A percentile compares a stretch with the other conserved stretches of the same genome.
Conservation (phyloP, 2,797 vertebrate species). For the Emys orbicularis region DNA sequence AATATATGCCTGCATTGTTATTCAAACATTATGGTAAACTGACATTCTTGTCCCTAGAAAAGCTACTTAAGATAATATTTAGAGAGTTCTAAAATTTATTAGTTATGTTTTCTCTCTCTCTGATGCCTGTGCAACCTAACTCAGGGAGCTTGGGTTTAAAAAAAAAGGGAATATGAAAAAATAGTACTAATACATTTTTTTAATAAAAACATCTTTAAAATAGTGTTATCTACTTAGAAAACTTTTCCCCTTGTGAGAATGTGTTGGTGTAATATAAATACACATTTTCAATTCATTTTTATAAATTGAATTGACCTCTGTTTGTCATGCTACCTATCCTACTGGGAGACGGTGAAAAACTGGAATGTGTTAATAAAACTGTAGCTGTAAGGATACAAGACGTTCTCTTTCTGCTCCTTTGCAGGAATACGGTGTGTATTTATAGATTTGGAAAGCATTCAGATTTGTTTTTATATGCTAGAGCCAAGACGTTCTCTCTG, state of each 20-base stretch:
- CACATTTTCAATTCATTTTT: background rate
- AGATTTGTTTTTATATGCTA: slow-evolving; percentile 64
- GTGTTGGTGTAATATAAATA: background rate
- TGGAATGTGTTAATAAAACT: slow-evolving; percentile 42
- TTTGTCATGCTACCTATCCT: slow-evolving; percentile 43
- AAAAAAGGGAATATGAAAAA: background rate
- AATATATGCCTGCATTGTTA: background rate
- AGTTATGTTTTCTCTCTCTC: background rate
- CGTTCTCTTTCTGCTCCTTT: slow-evolving; percentile 66
- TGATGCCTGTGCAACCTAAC: background rate
- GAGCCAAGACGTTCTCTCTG: slow-evolving; percentile 68
- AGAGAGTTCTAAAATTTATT: background rate
- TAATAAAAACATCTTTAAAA: background rate
- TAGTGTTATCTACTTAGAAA: background rate
- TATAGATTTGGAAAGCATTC: slow-evolving; percentile 68
- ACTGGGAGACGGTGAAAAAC: slow-evolving; percentile 39
- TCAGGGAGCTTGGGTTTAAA: slow-evolving; percentile 4
- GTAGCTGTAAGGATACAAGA: slow-evolving; percentile 50
- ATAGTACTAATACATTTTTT: slow-evolving; percentile 2
- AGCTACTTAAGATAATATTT: background rate
- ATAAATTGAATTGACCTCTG: slow-evolving; percentile 6
- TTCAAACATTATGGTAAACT: background rate
- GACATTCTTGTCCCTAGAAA: background rate
- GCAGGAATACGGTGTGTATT: slow-evolving; percentile 68
- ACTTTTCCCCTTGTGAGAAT: background rate